Evolutionary conservation across 2,797 vertebrate genomes (phyloP), one percentile per base, ranked within the genome.

Genomic region (Trachops cirrhosus): DNA sequence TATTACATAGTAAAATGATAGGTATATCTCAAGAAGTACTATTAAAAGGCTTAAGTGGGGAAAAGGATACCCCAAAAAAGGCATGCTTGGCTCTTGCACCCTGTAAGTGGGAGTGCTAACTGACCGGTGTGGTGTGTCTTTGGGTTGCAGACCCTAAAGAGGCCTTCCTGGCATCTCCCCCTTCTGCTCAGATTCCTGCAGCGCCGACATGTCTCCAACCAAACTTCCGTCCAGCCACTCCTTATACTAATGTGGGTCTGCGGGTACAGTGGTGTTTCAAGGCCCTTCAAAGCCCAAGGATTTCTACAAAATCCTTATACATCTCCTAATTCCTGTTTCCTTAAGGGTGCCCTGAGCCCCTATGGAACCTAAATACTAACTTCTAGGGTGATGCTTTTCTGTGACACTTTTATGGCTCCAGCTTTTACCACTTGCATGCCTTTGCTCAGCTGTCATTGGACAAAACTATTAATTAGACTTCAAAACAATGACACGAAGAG

Each of bases 91-190:
- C 54, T 3, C 9, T 1, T 4, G 19, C 24, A 24, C 41, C 34
- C 44, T 4, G 79, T 24, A 34, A 2, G 22, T 22, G 41, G 39
- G 18, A 16, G 39, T n/a, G 75, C 52, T 26, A 7, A 24, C 24
- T 12, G 62, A 7, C 3, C 0, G 6, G 75, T 2, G 0, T 1
- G 1, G 52, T 3, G 5, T 22, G 39, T 15, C 41, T 59, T 46
- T 44, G 52, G 10, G 11, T 6, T 48, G 24, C 41, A 37, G 15
- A 68, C 64, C 77, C 16, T 26, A 48, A n/a, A 48, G 16, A 54
- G 37, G 16, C 37, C 50, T 46, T 34, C 50, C 22, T 44, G 37
- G 37, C 9, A 12, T 34, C 29, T 67, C 7, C 9, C 29, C 29
- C 34, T 93, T 9, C 52, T 52, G 16, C 46, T 44, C 68, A 4